phyloP scores from a whole-genome alignment of 2,113 vertebrate genomes.

The Halcyon malimbica region DNA sequence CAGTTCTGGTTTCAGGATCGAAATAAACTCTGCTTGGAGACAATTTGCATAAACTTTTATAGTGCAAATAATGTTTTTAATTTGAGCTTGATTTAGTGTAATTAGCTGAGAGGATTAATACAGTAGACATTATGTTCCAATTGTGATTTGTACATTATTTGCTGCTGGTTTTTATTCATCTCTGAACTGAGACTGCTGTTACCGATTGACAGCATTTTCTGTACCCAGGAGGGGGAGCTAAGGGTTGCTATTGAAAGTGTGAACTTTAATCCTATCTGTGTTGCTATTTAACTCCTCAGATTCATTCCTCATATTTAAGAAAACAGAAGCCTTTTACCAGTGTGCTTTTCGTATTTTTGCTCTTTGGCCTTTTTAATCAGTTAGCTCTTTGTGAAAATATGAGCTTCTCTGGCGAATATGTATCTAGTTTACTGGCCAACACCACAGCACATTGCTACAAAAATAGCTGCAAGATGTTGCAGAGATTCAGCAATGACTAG shows the following conservation, averaged over 20 bases:
- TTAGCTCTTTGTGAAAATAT: background rate
- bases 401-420: background rate
- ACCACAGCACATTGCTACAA: background rate
- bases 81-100: background rate
- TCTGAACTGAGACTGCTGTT: background rate
- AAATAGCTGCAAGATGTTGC: background rate
- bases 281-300: background rate
- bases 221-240: background rate
- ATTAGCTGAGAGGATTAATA: background rate
- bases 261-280: background rate
- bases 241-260: background rate
- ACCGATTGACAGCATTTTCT: background rate
- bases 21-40: background rate
- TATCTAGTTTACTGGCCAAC: background rate
- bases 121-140: background rate
- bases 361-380: background rate
- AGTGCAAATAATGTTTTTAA: background rate
- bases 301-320: background rate
- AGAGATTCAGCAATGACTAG: background rate
- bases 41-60: background rate
- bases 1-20: background rate
- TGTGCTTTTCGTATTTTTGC: background rate
- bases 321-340: background rate
- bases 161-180: background rate
- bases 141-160: background rate